A percentile compares a stretch with the other conserved stretches of the same genome.
Evolutionary conservation across 2,888 invertebrate species (phyloP).

Genomic region (Rhimphoctona megacephalus): DNA sequence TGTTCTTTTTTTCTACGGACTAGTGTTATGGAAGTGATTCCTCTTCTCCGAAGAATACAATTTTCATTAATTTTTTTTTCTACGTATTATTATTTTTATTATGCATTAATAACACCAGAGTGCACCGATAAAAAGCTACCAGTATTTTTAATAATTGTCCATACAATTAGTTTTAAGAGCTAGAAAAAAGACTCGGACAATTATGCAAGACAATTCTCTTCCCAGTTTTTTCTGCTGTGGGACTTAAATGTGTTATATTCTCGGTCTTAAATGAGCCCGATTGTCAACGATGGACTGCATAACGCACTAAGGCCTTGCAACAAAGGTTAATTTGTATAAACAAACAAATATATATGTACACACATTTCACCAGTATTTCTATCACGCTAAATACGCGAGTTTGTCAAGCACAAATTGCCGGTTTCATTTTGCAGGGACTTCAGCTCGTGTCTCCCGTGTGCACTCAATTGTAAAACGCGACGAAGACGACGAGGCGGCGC

Average conservation of each 20-base stretch:
- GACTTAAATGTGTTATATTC: conserved; percentile 1
- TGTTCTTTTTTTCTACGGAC: not conserved
- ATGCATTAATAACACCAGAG: conserved; percentile 10
- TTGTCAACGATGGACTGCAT: conserved; percentile 52
- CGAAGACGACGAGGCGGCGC: conserved; percentile 36
- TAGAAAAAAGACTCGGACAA: conserved; percentile 24
- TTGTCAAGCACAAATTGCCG: conserved; percentile 60
- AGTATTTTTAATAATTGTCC: conserved; percentile 27
- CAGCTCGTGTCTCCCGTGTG: conserved; percentile 17
- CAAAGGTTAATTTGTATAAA: conserved; percentile 3
- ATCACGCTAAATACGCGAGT: conserved; percentile 58
- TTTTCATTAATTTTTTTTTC: conserved; percentile 8
- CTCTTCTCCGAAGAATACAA: conserved; percentile 3
- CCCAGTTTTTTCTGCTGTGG: not conserved
- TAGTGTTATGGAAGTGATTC: not conserved
- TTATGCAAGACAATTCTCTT: conserved; percentile 37
- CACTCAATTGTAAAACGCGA: conserved; percentile 40
- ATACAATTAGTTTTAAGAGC: conserved; percentile 32
- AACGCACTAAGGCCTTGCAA: conserved; percentile 46
- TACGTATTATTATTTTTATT: conserved; percentile 15
- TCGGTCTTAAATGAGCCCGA: conserved; percentile 30
- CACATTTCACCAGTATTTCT: conserved; percentile 29
- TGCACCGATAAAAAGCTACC: not conserved
- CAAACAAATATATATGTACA: not conserved
- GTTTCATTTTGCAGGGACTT: conserved; percentile 42